These are phyloP conservation scores for Pyrochroa serraticornis DNA, from an alignment of 2,888 invertebrate genomes.

Conservation along the genomic window DNA sequence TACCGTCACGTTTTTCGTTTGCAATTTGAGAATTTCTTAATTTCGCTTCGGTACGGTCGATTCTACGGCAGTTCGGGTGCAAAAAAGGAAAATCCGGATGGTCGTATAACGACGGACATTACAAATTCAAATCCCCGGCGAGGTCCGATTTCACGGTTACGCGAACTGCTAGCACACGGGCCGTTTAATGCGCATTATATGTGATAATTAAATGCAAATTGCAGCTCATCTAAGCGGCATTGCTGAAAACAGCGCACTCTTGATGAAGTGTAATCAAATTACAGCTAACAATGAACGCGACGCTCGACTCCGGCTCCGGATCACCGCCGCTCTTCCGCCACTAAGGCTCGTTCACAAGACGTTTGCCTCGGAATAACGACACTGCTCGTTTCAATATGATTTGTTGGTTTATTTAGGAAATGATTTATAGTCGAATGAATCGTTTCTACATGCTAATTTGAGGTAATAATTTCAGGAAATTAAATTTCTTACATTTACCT, in stretches of 20 bases:
- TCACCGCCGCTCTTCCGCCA: constrained; percentile 14
- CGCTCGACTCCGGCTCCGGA: constrained; percentile 30
- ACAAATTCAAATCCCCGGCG: constrained; percentile 52
- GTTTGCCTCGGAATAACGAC: too few relatives aligned
- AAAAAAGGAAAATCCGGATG: constrained; percentile 17
- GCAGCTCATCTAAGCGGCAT: constrained; percentile 58
- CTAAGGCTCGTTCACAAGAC: constrained; percentile 27
- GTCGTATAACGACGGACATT: constrained; percentile 37
- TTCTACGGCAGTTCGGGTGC: too few relatives aligned
- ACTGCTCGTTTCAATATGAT: too few relatives aligned
- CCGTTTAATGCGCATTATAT: constrained; percentile 59
- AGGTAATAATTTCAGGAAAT: too few relatives aligned
- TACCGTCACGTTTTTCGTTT: constrained; percentile 3
- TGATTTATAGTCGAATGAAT: too few relatives aligned
- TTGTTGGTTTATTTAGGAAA: too few relatives aligned
- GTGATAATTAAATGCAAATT: constrained; percentile 61
- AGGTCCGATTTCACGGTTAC: constrained; percentile 55
- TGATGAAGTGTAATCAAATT: constrained; percentile 59
- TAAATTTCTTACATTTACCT: too few relatives aligned
- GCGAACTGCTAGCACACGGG: constrained; percentile 49
- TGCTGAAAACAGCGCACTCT: constrained; percentile 59
- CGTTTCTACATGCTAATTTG: too few relatives aligned
- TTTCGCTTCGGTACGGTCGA: not conserved
- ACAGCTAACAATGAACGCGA: constrained; percentile 55
- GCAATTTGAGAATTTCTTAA: constrained; percentile 13